Base-by-base conservation (phyloP, 2,797 vertebrate species). In the Oreonectes daqikongensis region DNA sequence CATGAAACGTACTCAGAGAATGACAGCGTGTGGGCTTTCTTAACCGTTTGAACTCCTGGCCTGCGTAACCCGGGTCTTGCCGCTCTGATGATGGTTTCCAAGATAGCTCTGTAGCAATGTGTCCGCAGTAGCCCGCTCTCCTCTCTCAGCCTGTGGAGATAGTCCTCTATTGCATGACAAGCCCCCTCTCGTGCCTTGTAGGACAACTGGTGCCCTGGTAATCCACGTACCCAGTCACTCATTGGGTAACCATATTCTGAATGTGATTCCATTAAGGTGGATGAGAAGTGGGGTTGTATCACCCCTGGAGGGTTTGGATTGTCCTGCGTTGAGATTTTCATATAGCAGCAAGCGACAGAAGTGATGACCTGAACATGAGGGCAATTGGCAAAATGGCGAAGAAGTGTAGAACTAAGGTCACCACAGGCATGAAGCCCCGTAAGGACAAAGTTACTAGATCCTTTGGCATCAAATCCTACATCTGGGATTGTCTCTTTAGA, bases 371-470 rank as follows among this genome's bases (percentile, higher is more conserved):
- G 89, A 7, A 96, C 92, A 0, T 89, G 76, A 0, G 95, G 94
- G 80, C 95, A 95, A 77, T 71, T 73, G 78, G 86, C 87, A 0
- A 98, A 99, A 82, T 95, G 95, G 1, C 92, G 91, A 12, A 98
- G 92, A 67, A 98, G 92, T 17, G 96, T 93, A 0, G 94, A 87
- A 26, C 96, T 95, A 24, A 99, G 94, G 86, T 99, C 97, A 0
- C 97, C 97, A 0, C 96, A 98, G 63, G 97, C 93, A 0, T 98
- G 97, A 2, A 99, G 94, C 38, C 96, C 96, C 0, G 95, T 97
- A 42, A 99, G 85, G 79, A 98, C 81, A 83, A 89, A 87, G 81
- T 89, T 50, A 0, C 18, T 24, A 15, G 2, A 77, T 52, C 12
- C 1, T 48, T 59, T 55, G 4, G 53, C 59, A 11, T 71, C 44